Conservation (phyloP, 1,140 invertebrate species). For the Drosophila punjabiensis region DNA sequence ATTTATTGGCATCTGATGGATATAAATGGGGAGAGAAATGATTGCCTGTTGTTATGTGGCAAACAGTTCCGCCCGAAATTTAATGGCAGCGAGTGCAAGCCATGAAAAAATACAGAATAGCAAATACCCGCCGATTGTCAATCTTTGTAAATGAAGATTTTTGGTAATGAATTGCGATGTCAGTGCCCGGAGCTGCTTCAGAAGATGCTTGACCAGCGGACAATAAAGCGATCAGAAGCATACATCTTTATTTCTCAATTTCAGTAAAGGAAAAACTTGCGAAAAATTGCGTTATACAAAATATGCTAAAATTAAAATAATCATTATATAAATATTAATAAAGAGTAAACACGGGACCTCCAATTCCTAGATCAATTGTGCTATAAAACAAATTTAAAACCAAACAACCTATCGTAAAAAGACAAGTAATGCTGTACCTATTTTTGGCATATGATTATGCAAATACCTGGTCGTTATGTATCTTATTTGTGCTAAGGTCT, state of each 20-base stretch:
- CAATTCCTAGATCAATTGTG: too few relatives aligned
- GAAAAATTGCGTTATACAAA: too few relatives aligned
- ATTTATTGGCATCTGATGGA: conserved; percentile 85
- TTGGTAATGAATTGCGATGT: conserved; percentile 27
- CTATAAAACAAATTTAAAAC: too few relatives aligned
- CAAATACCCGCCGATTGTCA: conserved; percentile 31
- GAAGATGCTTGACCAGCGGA: neutral
- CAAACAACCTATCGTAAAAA: too few relatives aligned
- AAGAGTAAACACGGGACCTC: too few relatives aligned
- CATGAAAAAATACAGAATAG: conserved; percentile 16
- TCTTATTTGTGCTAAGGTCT: neutral
- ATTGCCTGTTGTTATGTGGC: conserved; percentile 48
- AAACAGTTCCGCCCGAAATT: conserved; percentile 43
- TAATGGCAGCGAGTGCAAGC: conserved; percentile 22
- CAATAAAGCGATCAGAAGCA: conserved; percentile 3
- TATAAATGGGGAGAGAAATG: conserved; percentile 54
- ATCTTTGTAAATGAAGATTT: conserved; percentile 24
- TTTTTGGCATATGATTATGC: too few relatives aligned
- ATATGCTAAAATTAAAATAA: too few relatives aligned
- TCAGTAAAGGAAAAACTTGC: neutral
- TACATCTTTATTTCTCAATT: too few relatives aligned
- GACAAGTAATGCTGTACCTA: too few relatives aligned
- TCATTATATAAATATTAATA: too few relatives aligned
- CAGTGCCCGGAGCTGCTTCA: neutral
- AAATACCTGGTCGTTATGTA: neutral